A percentile compares a stretch with the other conserved stretches of the same genome.
Conservation (phyloP, 2,797 vertebrate species). For the Tiaroga cobitis region DNA sequence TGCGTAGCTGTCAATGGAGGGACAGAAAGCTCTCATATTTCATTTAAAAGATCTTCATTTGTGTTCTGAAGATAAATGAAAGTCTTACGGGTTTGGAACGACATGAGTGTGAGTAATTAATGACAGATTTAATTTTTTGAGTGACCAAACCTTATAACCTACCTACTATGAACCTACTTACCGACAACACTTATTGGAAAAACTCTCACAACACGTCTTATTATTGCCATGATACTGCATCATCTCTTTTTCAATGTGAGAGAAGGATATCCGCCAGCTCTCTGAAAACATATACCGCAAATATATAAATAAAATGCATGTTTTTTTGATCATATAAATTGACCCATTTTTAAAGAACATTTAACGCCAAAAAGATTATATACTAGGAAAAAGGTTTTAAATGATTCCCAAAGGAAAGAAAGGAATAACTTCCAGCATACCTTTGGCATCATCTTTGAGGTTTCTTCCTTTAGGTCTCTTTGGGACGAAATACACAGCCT, state of each 20-base stretch:
- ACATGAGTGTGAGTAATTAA: background rate
- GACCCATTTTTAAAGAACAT: background rate
- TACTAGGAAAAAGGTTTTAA: background rate
- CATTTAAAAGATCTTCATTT: background rate
- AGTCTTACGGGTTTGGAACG: background rate
- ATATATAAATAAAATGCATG: background rate
- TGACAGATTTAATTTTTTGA: background rate
- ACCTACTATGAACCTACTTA: slow-evolving; percentile 44
- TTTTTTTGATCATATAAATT: too few relatives aligned
- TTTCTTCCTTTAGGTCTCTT: slow-evolving; percentile 78
- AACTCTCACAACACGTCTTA: slow-evolving; percentile 79
- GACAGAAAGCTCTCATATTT: background rate
- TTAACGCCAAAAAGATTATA: background rate
- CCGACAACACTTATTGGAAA: slow-evolving; percentile 78
- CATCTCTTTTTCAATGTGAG: slow-evolving; percentile 78
- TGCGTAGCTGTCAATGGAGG: background rate
- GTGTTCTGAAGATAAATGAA: background rate
- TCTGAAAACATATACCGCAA: slow-evolving; percentile 61
- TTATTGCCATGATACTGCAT: slow-evolving; percentile 77
- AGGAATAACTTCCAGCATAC: slow-evolving; percentile 32
- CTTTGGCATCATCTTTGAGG: slow-evolving; percentile 60
- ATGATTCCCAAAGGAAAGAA: background rate
- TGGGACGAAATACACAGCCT: slow-evolving; percentile 78
- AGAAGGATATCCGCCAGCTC: slow-evolving; percentile 83
- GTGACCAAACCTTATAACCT: background rate